Evolutionary conservation across 2,113 vertebrate species (phyloP).

Genomic region (Coracopsis vasa): DNA sequence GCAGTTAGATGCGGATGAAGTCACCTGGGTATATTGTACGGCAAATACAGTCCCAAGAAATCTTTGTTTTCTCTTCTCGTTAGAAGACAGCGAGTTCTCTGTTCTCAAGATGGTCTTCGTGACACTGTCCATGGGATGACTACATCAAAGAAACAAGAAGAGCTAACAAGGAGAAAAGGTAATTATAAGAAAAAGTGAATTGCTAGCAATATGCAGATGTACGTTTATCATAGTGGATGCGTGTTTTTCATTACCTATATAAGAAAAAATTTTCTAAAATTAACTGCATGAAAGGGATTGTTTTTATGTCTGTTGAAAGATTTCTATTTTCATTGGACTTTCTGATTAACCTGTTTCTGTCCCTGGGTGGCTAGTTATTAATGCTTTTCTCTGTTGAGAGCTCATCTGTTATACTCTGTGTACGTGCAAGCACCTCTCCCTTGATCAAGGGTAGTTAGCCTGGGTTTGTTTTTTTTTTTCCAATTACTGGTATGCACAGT

Average conservation of each 20-base stretch:
- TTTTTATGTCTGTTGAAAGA: neutral
- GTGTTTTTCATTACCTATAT: neutral
- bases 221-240: fast-evolving
- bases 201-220: neutral
- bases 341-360: neutral
- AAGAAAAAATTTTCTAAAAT: neutral
- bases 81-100: neutral
- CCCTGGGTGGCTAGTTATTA: neutral
- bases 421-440: neutral
- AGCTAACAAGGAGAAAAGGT: neutral
- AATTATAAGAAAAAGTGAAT: neutral
- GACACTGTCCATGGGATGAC: neutral
- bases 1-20: neutral
- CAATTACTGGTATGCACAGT: neutral
- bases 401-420: neutral
- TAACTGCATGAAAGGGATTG: neutral
- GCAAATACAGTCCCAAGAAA: neutral
- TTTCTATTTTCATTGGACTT: neutral
- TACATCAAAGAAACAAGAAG: neutral
- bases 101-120: neutral
- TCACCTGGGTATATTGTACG: neutral
- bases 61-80: neutral
- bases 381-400: neutral
- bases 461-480: neutral
- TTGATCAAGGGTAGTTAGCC: neutral